Conservation (phyloP, 2,888 invertebrate genomes). For the Drosophila phalerata region DNA sequence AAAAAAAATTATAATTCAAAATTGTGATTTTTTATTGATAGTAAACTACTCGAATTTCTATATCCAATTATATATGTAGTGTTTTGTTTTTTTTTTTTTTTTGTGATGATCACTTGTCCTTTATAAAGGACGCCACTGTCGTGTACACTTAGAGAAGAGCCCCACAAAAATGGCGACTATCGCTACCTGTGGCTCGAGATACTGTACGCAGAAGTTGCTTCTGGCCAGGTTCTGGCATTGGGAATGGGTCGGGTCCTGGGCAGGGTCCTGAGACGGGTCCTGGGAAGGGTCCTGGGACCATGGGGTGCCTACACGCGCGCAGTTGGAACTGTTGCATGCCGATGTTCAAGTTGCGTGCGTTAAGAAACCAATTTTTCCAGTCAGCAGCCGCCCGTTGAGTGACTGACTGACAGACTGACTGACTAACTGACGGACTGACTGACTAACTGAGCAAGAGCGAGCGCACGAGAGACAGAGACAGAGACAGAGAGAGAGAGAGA, state of each 20-base stretch:
- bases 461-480: constrained; percentile 16
- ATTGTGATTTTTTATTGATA: no score
- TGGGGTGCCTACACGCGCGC: constrained; percentile 63
- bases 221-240: neutral
- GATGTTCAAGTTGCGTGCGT: constrained; percentile 46
- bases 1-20: no score
- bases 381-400: constrained; percentile 59
- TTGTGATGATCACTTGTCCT: constrained; percentile 3
- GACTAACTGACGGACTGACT: constrained; percentile 24
- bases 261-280: neutral
- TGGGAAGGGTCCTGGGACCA: constrained; percentile 6
- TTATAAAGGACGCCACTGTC: constrained; percentile 24
- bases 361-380: constrained; percentile 56
- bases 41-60: no score
- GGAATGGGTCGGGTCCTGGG: neutral
- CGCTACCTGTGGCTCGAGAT: constrained; percentile 46
- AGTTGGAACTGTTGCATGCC: constrained; percentile 70
- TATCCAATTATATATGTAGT: neutral
- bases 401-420: constrained; percentile 20
- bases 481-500: constrained; percentile 8
- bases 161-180: constrained; percentile 14
- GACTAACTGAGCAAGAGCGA: constrained; percentile 16
- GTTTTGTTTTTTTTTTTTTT: neutral
- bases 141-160: neutral
- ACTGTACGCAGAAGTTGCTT: neutral